Base-by-base conservation (phyloP, 1,140 invertebrate genomes). In the Pomacea maculata region DNA sequence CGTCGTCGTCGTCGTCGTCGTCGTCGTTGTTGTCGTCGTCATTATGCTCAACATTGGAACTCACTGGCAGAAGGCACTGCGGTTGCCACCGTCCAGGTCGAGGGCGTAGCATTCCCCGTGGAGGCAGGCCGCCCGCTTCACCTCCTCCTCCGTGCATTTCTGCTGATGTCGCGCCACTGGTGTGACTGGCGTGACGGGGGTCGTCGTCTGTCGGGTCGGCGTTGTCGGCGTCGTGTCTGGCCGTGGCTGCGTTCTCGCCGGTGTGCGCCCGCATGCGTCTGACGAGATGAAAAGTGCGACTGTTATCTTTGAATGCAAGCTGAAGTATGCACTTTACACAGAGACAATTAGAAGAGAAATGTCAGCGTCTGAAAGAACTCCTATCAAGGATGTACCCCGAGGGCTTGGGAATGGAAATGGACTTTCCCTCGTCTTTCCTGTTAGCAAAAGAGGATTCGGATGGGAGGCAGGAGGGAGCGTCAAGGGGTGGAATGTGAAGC, bases 221-320 rank as follows among this genome's bases (percentile, higher is more conserved):
- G 63, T 78, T 25, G 80, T 55, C 63, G 54, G 63, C 15, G 74
- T 25, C 19, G 78, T 82, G 25, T 78, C 52, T 9, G 70, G 71
- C 21, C 29, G 76, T 52, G 80, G 80, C 70, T 80, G 78, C 11
- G 75, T 80, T 15, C 81, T 72, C 11, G 81, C 81, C 34, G 83
- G 80, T 0, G 76, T 79, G n/a, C 80, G 63, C 1, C 83, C 78
- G 61, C 80, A 81, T 54, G 77, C 80, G 71, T 81, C 83, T 81
- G 78, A 21, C 29, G 61, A 64, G 71, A n/a, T 70, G n/a, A 71
- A 52, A 61, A 61, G 15, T 14, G 15, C 11, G 15, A 61, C 15
- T 11, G 15, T 61, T 17, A 17, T 61, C 57, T 61, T 17, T 61
- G 57, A 17, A 61, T 61, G 57, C 5, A 11, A 61, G 15, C 11